These are phyloP conservation scores for Drosophila simulans DNA, from an alignment of 1,140 invertebrate species.

Conservation along the genomic window DNA sequence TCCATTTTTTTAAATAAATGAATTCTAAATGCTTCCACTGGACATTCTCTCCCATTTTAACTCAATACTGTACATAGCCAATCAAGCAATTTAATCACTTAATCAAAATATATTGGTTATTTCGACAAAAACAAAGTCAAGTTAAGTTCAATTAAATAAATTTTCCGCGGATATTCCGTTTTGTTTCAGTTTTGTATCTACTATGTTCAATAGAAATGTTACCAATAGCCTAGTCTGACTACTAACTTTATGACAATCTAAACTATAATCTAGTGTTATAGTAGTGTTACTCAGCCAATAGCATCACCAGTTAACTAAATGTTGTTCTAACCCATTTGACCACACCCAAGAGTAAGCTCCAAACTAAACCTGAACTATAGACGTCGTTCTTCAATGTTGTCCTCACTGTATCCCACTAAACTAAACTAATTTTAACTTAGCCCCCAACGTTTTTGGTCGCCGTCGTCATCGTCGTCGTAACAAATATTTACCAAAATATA, in stretches of 20 bases:
- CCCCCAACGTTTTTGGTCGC: conserved; percentile 62
- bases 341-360: conserved; percentile 33
- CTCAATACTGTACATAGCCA: background rate
- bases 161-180: background rate
- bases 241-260: conserved; percentile 26
- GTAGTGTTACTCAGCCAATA: conserved; percentile 22
- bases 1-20: background rate
- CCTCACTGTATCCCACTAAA: conserved; percentile 38
- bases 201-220: conserved; percentile 9
- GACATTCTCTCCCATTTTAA: background rate
- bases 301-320: conserved; percentile 54
- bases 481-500: conserved; percentile 42
- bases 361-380: conserved; percentile 19
- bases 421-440: conserved; percentile 37
- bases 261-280: conserved; percentile 32
- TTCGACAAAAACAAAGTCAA: too few species aligned
- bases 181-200: conserved; percentile 7
- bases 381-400: conserved; percentile 55
- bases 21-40: background rate
- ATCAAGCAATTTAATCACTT: background rate
- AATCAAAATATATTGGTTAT: background rate
- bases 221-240: conserved; percentile 7
- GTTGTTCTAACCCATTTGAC: conserved; percentile 44
- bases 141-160: too few species aligned
- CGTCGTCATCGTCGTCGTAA: conserved; percentile 51